Evolutionary conservation across 2,888 invertebrate species (phyloP), one percentile per base, ranked within the genome.

Genomic region (Ryuthela nishihirai): DNA sequence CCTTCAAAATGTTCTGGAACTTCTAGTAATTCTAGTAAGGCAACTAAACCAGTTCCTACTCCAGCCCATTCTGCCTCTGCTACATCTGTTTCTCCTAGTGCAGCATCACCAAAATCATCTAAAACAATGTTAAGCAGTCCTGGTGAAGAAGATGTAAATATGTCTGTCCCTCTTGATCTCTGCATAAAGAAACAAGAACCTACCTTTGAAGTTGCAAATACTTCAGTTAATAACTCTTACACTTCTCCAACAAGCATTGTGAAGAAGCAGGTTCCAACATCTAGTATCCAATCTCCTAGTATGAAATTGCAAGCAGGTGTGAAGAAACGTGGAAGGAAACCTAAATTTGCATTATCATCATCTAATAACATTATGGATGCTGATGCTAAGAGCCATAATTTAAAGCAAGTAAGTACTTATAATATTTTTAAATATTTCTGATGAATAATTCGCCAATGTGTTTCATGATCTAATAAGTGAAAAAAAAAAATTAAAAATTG

Each of bases 131-230:
- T 53, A 17, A 41, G 47, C 12, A 50, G 53, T 25, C 25, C 34
- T 10, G 52, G 45, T 36, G 52, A 58, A 7, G 58, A 63, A 25
- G 65, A 63, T 17, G 61, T 54, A 32, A 59, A 58, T 34, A 35
- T 39, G 24, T 39, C 54, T 24, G 42, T 61, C 32, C 63, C 63
- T n/a, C 40, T 65, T 26, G 60, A 65, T 49, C 42, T 65, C 32
- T 65, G 62, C 15, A 58, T 65, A 44, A 65, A 65, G 44, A 63
- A 56, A 26, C 45, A 56, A 25, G 60, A 56, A 32, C 48, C 59
- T 15, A 54, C 49, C 2, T 49, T 52, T 15, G 58, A 62, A 42
- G 56, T 59, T 17, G 53, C 59, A 12, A n/a, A n/a, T n/a, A 42
- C 50, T 23, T 58, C 56, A 7, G 47, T 58, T 23, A 36, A 34